phyloP scores from a whole-genome alignment of 1,140 invertebrate species.

The Cotesia typhae region DNA sequence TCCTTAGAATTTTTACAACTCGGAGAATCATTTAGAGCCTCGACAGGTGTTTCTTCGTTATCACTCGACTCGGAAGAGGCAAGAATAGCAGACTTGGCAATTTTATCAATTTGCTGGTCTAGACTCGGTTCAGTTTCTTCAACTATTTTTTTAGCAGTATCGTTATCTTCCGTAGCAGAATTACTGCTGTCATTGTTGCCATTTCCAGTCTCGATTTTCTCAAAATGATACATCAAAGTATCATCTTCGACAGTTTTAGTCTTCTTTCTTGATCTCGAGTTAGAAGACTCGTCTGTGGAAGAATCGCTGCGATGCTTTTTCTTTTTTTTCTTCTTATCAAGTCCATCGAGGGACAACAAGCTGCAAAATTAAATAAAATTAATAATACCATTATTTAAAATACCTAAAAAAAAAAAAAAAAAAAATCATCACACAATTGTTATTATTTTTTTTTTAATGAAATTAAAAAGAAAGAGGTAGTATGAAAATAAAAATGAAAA shows the following conservation, averaged over 20 bases:
- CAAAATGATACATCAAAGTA: conserved; percentile 1
- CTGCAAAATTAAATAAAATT: neutral
- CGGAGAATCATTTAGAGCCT: neutral
- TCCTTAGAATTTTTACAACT: no score
- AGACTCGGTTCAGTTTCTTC: neutral
- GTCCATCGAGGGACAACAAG: conserved; percentile 22
- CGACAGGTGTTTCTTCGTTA: neutral
- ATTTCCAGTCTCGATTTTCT: neutral
- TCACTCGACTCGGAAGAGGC: neutral
- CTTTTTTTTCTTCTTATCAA: conserved; percentile 37
- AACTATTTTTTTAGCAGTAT: neutral
- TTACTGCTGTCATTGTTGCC: neutral
- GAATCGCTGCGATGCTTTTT: conserved; percentile 4
- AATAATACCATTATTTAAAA: conserved; percentile 13
- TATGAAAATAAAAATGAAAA: no score
- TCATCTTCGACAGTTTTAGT: neutral
- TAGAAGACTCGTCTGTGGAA: conserved; percentile 1
- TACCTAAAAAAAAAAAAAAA: conserved; percentile 45
- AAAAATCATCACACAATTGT: no score
- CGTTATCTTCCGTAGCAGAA: neutral
- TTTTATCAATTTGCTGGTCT: no score
- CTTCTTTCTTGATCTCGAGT: neutral
- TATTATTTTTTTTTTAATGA: no score
- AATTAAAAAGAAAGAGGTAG: no score
- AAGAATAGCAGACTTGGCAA: no score